phyloP scores from a whole-genome alignment of 1,140 invertebrate species.

The Batillaria attramentaria region DNA sequence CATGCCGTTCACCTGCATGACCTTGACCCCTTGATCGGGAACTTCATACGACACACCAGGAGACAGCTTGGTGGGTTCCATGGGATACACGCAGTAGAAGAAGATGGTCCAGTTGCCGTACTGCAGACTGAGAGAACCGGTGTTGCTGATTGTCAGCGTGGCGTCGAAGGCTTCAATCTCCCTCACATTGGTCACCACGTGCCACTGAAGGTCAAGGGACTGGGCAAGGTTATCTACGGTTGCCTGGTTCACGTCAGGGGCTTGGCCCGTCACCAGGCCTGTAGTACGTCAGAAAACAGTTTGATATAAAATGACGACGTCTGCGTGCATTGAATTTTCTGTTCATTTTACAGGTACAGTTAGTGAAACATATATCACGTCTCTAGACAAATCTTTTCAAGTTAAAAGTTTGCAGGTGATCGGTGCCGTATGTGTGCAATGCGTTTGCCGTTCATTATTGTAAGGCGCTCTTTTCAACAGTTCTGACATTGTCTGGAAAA shows the following conservation, averaged over 20 bases:
- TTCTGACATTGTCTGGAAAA: no score
- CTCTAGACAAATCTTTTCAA: no score
- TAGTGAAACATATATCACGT: no score
- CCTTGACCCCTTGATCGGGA: slow-evolving; percentile 24
- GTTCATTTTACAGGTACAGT: no score
- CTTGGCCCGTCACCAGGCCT: slow-evolving; percentile 21
- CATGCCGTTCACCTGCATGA: slow-evolving; percentile 51
- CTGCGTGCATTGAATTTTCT: no score
- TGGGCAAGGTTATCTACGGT: slow-evolving; percentile 8
- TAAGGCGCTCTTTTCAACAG: no score
- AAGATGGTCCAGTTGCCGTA: slow-evolving; percentile 45
- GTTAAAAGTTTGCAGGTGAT: no score
- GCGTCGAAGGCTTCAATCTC: not conserved
- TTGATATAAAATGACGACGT: no score
- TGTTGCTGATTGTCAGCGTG: not conserved
- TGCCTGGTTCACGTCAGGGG: not conserved
- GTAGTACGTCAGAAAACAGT: no score
- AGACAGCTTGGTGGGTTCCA: slow-evolving; percentile 43
- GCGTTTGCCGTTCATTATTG: no score
- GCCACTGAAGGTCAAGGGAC: slow-evolving; percentile 1
- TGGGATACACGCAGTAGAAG: slow-evolving; percentile 36
- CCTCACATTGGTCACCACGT: slow-evolving; percentile 10
- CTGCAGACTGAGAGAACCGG: not conserved
- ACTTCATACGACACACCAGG: slow-evolving; percentile 35
- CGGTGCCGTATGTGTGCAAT: no score